Conservation (phyloP, 2,113 vertebrate species). For the Tachysurus vachellii region DNA sequence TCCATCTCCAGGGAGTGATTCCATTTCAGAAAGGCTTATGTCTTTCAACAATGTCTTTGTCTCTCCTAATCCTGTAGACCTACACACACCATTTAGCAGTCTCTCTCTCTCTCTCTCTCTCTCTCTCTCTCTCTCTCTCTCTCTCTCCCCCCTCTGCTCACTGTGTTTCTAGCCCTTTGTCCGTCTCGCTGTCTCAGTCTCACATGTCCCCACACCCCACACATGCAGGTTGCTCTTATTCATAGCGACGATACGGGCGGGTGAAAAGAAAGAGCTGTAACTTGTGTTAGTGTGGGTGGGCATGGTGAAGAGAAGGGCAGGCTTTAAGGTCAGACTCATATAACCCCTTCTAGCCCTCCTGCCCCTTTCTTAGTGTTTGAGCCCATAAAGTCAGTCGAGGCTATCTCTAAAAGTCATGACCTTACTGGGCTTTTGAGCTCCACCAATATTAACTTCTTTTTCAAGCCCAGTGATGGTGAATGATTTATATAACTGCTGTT, state of each 20-base stretch:
- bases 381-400: conserved; percentile 38
- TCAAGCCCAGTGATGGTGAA: neutral
- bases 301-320: neutral
- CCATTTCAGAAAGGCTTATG: conserved; percentile 57
- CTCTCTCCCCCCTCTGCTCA: neutral
- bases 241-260: conserved; percentile 13
- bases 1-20: conserved; percentile 53
- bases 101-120: neutral
- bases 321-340: conserved; percentile 10
- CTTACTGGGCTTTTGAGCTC: conserved; percentile 37
- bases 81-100: conserved; percentile 26
- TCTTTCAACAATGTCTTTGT: conserved; percentile 58
- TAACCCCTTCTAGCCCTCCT: conserved; percentile 14
- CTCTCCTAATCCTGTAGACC: conserved; percentile 56
- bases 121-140: neutral
- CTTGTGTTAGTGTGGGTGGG: neutral
- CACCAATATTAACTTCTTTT: conserved; percentile 42
- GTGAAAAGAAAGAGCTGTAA: neutral
- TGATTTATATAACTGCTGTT: conserved; percentile 4
- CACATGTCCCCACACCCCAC: conserved; percentile 40
- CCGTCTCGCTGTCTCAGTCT: neutral
- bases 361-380: conserved; percentile 1
- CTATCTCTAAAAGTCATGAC: conserved; percentile 42
- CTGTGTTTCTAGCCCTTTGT: neutral
- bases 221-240: conserved; percentile 29